These are phyloP conservation scores for Ctenopoma multispine DNA, from an alignment of 2,797 vertebrate species.

Conservation along the genomic window DNA sequence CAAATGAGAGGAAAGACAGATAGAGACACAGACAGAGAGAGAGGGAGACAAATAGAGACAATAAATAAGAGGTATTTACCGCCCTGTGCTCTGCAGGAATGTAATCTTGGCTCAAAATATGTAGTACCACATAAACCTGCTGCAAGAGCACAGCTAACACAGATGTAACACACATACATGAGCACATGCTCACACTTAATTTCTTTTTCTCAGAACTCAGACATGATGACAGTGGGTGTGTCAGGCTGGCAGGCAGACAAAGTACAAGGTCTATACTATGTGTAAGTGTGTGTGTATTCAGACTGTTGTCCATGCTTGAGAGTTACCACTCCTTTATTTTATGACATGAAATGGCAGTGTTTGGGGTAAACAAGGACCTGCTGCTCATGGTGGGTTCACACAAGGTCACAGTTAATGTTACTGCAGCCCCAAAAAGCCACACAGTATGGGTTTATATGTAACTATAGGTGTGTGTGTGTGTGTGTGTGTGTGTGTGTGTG, in stretches of 20 bases:
- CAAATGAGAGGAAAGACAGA: conserved; percentile 53
- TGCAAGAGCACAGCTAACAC: conserved; percentile 56
- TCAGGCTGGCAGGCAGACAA: conserved; percentile 63
- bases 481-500: conserved; percentile 8
- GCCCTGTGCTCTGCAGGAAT: conserved; percentile 71
- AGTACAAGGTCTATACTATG: conserved; percentile 54
- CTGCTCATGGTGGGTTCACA: conserved; percentile 50
- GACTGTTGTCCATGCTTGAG: conserved; percentile 21
- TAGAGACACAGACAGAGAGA: conserved; percentile 41
- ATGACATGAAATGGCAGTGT: conserved; percentile 18
- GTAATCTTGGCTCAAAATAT: conserved; percentile 63
- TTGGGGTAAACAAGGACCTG: conserved; percentile 47
- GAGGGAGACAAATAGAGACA: conserved; percentile 19
- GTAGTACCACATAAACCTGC: conserved; percentile 54
- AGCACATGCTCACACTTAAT: not conserved
- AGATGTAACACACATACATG: conserved; percentile 12
- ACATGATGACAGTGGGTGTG: conserved; percentile 68
- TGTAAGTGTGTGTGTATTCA: conserved; percentile 25
- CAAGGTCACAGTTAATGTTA: conserved; percentile 41
- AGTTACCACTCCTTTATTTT: conserved; percentile 34
- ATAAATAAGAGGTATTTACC: conserved; percentile 59
- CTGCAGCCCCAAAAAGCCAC: conserved; percentile 15
- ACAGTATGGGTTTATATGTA: not conserved
- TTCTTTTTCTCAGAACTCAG: conserved; percentile 46
- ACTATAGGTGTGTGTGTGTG: not conserved